Base-by-base conservation (phyloP, 2,888 invertebrate species). In the Pollenia amentaria region DNA sequence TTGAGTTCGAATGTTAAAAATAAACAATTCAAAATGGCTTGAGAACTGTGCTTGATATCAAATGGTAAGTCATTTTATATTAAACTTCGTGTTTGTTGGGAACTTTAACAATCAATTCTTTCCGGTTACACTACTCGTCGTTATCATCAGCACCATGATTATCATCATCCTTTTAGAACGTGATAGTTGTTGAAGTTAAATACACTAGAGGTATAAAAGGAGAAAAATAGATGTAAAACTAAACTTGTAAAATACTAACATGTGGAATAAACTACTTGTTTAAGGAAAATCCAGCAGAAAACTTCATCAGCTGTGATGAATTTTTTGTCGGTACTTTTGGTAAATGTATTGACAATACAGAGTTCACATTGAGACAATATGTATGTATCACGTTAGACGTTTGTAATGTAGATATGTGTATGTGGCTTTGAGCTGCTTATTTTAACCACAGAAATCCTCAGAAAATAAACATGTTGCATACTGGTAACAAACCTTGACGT, bases 241-340 rank as follows among this genome's bases (percentile, higher is more conserved):
- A 29, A 62, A 55, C 18, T 38, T 44, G 14, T 12, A 40, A 11
- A n/a, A 12, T 21, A 44, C 53, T 38, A 55, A 65, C 21, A 14
- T 38, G 38, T 44, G 1, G 29, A 38, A 70, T 65, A 29, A 6
- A 29, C 18, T 12, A 48, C 16, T 65, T 40, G 75, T 60, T 81
- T n/a, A 70, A 70, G 21, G 40, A 77, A 83, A 65, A 72, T 83
- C 48, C 44, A 60, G 40, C 69, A 67, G 69, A 67, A 67, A 78
- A 62, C 60, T 81, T 81, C 62, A 82, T 73, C 81, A 82, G 70
- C n/a, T 44, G 62, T 82, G 62, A 81, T 82, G 62, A 75, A 85
- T 78, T 46, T 48, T 67, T 69, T 69, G 85, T 78, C 77, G 60
- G 42, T 73, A 73, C 65, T 64, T n/a, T 78, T 55, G 77, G 62